Conservation (phyloP, 2,797 vertebrate genomes). For the Poeciliopsis infans region DNA sequence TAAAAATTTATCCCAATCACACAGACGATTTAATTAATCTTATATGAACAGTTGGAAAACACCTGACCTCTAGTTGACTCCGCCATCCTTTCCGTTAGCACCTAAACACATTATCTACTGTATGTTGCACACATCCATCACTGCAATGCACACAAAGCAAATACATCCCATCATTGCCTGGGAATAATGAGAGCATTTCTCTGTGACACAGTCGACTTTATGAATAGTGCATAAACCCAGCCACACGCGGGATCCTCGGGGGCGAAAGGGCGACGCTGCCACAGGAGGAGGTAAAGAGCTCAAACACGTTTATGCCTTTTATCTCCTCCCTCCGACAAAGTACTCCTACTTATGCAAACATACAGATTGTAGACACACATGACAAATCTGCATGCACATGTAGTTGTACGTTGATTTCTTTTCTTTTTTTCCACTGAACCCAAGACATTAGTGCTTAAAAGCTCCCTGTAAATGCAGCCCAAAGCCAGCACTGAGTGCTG, state of each 20-base stretch:
- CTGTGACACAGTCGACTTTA: slow-evolving; percentile 67
- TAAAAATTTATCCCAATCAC: not conserved
- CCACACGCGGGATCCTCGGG: slow-evolving; percentile 56
- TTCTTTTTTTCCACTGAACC: slow-evolving; percentile 22
- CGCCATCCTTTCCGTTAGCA: not conserved
- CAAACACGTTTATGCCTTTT: slow-evolving; percentile 69
- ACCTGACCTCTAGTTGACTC: slow-evolving; percentile 22
- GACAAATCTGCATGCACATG: slow-evolving; percentile 23
- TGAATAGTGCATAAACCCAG: slow-evolving; percentile 79
- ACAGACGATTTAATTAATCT: slow-evolving; percentile 7
- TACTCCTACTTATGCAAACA: slow-evolving; percentile 59
- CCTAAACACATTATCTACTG: slow-evolving; percentile 19
- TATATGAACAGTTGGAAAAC: slow-evolving; percentile 12
- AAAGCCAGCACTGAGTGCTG: slow-evolving; percentile 64
- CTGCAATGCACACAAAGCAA: slow-evolving; percentile 58
- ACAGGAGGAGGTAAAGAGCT: slow-evolving; percentile 53
- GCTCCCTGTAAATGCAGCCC: slow-evolving; percentile 66
- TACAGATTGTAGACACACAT: slow-evolving; percentile 31
- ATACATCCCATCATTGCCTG: slow-evolving; percentile 67
- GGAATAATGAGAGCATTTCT: slow-evolving; percentile 76
- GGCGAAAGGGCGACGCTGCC: slow-evolving; percentile 34
- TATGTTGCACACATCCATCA: slow-evolving; percentile 27
- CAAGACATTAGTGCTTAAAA: slow-evolving; percentile 68
- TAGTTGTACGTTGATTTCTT: slow-evolving; percentile 22
- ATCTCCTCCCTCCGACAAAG: slow-evolving; percentile 58